Conservation (phyloP, 2,888 invertebrate genomes). For the Tetranychus piercei region DNA sequence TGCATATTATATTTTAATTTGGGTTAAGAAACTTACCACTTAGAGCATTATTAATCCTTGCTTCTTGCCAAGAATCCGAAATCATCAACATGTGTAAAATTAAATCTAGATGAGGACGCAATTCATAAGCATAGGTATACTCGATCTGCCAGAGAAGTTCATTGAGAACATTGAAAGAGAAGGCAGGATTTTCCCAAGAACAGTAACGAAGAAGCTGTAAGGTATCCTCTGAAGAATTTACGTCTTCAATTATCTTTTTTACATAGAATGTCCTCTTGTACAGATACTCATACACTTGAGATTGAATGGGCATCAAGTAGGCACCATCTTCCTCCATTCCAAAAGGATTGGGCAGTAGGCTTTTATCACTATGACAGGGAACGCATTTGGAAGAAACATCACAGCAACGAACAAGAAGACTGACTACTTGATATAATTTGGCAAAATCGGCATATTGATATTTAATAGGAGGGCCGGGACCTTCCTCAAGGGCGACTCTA, state of each 20-base stretch:
- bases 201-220: conserved; percentile 69
- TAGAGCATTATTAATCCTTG: conserved; percentile 76
- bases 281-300: conserved; percentile 53
- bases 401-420: conserved; percentile 72
- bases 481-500: conserved; percentile 75
- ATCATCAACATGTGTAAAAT: conserved; percentile 65
- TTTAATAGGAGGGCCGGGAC: conserved; percentile 76
- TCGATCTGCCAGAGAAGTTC: conserved; percentile 69
- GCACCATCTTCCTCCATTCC: conserved; percentile 33
- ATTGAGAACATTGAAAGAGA: conserved; percentile 67
- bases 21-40: conserved; percentile 37
- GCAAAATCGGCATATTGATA: conserved; percentile 86
- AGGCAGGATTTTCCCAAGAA: conserved; percentile 89
- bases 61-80: conserved; percentile 89
- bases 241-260: conserved; percentile 86
- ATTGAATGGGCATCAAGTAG: conserved; percentile 49
- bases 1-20: too few relatives aligned
- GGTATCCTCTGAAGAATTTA: conserved; percentile 75
- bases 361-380: neutral
- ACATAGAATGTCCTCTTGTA: conserved; percentile 65
- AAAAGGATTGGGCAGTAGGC: conserved; percentile 51
- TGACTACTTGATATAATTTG: conserved; percentile 78
- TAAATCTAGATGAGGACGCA: conserved; percentile 75
- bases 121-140: conserved; percentile 76
- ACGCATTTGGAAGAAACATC: conserved; percentile 52